phyloP scores from a whole-genome alignment of 2,888 invertebrate genomes.

The Pachycephus smyrnensis region DNA sequence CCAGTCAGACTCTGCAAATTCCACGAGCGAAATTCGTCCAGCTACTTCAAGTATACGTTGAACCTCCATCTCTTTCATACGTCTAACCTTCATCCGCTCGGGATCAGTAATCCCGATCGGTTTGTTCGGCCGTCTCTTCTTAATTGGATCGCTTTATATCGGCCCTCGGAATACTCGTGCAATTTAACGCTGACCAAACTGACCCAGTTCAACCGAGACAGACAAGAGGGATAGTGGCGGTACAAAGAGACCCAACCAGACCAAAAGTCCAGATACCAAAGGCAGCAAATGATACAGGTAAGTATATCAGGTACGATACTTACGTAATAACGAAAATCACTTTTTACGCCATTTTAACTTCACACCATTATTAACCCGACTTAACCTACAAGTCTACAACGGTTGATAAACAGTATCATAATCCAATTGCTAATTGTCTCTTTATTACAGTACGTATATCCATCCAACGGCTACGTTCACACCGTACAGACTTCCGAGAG shows the following conservation, averaged over 20 bases:
- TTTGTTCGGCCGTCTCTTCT: slow-evolving; percentile 37
- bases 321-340: neutral
- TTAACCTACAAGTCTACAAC: too few relatives aligned
- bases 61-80: neutral
- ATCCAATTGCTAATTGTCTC: too few relatives aligned
- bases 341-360: too few relatives aligned
- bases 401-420: too few relatives aligned
- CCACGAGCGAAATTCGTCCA: too few relatives aligned
- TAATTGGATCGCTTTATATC: slow-evolving; percentile 57
- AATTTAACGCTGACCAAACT: neutral
- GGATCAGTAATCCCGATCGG: slow-evolving; percentile 43
- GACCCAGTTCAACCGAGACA: neutral
- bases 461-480: too few relatives aligned
- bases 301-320: neutral
- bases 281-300: neutral
- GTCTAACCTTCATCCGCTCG: slow-evolving; percentile 38
- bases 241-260: neutral
- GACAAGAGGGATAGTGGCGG: neutral
- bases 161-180: slow-evolving; percentile 2
- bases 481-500: too few relatives aligned
- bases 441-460: too few relatives aligned
- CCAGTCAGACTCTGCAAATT: too few relatives aligned
- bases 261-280: too few relatives aligned
- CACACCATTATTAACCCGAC: too few relatives aligned
- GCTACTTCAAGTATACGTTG: too few relatives aligned